Percentiles rank a stretch among this genome's conserved stretches.
Conservation (phyloP, 1,140 invertebrate genomes). For the Callitettix versicolor region DNA sequence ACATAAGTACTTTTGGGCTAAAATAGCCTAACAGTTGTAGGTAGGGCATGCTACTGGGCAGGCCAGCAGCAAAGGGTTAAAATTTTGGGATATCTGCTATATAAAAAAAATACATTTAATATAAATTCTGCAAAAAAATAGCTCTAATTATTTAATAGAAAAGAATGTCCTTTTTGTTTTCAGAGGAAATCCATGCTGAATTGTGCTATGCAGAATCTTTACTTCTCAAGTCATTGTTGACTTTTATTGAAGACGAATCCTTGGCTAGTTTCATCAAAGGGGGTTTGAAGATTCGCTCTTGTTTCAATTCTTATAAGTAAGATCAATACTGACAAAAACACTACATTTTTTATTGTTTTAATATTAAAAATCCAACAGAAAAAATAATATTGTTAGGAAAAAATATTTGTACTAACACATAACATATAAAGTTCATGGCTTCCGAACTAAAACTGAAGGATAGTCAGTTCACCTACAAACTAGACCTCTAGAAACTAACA, state of each 20-base stretch:
- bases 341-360: not conserved
- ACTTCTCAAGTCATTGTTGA: slow-evolving; percentile 76
- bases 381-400: slow-evolving; percentile 6
- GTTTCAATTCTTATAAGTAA: slow-evolving; percentile 89
- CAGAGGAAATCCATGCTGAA: slow-evolving; percentile 89
- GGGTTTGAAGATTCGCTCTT: slow-evolving; percentile 83
- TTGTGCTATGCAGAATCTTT: slow-evolving; percentile 87
- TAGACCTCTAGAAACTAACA: too few relatives aligned
- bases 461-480: too few relatives aligned
- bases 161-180: slow-evolving; percentile 9
- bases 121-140: too few relatives aligned
- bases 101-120: too few relatives aligned
- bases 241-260: slow-evolving; percentile 91
- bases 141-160: too few relatives aligned
- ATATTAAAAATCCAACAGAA: not conserved
- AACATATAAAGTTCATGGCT: not conserved
- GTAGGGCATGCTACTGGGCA: too few relatives aligned
- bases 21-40: too few relatives aligned
- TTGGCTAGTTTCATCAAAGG: slow-evolving; percentile 87
- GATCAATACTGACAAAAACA: slow-evolving; percentile 26
- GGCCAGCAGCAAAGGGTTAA: too few relatives aligned
- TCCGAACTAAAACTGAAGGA: too few relatives aligned
- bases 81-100: too few relatives aligned
- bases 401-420: not conserved
- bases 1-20: too few relatives aligned